phyloP scores from a whole-genome alignment of 1,140 invertebrate genomes.

The Drosophila ogumai region DNA sequence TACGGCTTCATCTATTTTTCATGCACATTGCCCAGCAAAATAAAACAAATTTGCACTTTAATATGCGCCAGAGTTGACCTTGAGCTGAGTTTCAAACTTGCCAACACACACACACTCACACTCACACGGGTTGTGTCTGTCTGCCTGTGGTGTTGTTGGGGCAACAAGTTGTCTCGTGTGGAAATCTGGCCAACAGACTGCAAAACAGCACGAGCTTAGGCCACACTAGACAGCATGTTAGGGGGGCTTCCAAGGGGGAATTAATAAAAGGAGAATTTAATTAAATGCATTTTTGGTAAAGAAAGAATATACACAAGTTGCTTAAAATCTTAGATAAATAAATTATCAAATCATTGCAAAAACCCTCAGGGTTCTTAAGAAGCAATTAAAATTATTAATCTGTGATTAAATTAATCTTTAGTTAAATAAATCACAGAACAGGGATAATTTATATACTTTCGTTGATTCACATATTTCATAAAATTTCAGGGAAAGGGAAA shows the following conservation, averaged over 20 bases:
- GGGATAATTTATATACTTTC: not conserved
- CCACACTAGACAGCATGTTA: conserved; percentile 48
- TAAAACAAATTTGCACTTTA: conserved; percentile 82
- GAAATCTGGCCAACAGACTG: conserved; percentile 64
- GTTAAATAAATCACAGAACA: not conserved
- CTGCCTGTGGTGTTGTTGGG: conserved; percentile 23
- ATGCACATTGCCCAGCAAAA: conserved; percentile 63
- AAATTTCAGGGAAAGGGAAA: too few relatives aligned
- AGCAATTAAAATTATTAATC: not conserved
- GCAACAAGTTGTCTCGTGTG: conserved; percentile 70
- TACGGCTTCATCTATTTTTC: conserved; percentile 67
- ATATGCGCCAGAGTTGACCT: conserved; percentile 69
- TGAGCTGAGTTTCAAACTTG: conserved; percentile 50
- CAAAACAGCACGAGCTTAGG: conserved; percentile 41
- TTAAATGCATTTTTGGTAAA: not conserved
- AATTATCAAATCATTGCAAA: not conserved
- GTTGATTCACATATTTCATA: too few relatives aligned
- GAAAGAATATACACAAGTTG: too few relatives aligned
- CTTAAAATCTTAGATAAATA: not conserved
- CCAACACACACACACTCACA: conserved; percentile 16
- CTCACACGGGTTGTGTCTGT: conserved; percentile 14
- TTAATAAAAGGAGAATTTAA: not conserved
- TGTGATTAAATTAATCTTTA: not conserved
- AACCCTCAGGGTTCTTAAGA: not conserved
- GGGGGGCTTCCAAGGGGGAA: not conserved